Evolutionary conservation across 2,888 invertebrate genomes (phyloP), one percentile per base, ranked within the genome.

Genomic region (Drosophila borborema): DNA sequence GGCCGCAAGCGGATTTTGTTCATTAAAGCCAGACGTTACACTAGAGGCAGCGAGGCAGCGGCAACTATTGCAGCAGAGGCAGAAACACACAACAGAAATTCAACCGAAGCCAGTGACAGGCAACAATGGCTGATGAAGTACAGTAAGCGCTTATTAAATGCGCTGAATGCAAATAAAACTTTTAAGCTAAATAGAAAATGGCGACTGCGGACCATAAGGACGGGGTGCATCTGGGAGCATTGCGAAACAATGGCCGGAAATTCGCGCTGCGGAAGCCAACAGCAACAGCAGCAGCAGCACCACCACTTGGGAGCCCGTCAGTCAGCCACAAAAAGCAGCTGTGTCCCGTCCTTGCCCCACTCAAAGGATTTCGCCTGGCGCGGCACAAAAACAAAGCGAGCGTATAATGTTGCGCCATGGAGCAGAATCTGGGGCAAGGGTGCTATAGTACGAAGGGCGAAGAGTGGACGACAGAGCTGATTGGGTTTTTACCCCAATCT

Each of bases 91-190:
- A 38, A n/a, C 23, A 20, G 41, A 51, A 68, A 54, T 55, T 64
- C 61, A 63, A 67, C 48, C 53, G 68, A 83, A 74, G 70, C 72
- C 70, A 66, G 72, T 28, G 64, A 70, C 66, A 61, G 71, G 61
- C 79, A 78, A 89, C 87, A 89, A 81, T 84, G 77, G 40, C 28
- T 14, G 67, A 76, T 84, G 85, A 82, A 82, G 82, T 80, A 89
- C 90, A 89, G 87, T 88, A 85, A 89, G 88, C 83, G 81, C 81
- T 89, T 89, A 90, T 88, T 89, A 89, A 86, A 85, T 86, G 77
- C 73, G 81, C 83, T 74, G 86, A 81, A 82, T 87, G 83, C 79
- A 86, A 89, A 85, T 88, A 88, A 89, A 89, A 49, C 75, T 86
- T 86, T 89, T 79, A 77, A 78, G 86, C 77, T 74, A 78, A 86